Evolutionary conservation across 2,888 invertebrate genomes (phyloP), one percentile per base, ranked within the genome.

Genomic region (Epiblema foenella): DNA sequence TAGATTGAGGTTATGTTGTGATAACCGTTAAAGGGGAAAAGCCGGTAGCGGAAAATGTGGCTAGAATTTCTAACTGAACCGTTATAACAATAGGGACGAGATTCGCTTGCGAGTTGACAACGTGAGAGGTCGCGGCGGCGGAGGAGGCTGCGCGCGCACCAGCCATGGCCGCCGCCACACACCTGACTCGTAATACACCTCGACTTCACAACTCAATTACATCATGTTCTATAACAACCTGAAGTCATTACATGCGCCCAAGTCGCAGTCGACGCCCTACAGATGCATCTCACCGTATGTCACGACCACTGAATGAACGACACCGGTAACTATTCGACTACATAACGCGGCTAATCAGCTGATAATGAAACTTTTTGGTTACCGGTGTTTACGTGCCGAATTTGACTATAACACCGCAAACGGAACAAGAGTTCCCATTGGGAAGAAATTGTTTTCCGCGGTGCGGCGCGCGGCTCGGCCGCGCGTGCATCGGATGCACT

Each of bases 1-100:
- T 88, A 89, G 81, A 85, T 90, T 90, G 90, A 93, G 93, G 93
- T 93, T 93, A 93, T 93, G 93, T 93, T 93, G 89, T 93, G 90
- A 91, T 91, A 88, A 87, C 87, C 86, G 86, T 89, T 90, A 85
- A 71, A 84, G 83, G 81, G 83, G 81, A 87, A 85, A 89, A 88
- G 87, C 89, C 90, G 90, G 88, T 80, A 78, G 79, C 76, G 76
- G 79, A 79, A 79, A 74, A 76, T 77, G 75, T 74, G 74, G 78
- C 74, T 79, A 77, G 79, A 80, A 89, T 84, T 83, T 82, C 72
- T 77, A 78, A 86, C 90, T 85, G 82, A 89, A 88, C 80, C 76
- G 75, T 77, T 75, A 77, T 79, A 78, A 80, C 71, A 78, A 84
- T 91, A 92, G 86, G 88, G 86, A 80, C 83, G 83, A 86, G 81